Conservation (phyloP, 2,113 vertebrate species). For the Cairina moschata region DNA sequence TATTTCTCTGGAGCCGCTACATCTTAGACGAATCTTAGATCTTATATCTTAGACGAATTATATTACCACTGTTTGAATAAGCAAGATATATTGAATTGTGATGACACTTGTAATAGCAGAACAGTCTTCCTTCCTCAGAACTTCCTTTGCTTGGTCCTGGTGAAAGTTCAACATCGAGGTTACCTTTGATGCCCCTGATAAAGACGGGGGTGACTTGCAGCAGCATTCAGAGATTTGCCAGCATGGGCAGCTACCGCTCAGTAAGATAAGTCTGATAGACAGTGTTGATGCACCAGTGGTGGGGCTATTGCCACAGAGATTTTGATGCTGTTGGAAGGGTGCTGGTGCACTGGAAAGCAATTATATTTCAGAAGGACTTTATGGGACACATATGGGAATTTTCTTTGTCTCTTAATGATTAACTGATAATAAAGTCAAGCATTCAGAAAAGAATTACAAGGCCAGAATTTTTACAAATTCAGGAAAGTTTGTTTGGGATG, state of each 20-base stretch:
- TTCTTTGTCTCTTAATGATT: not conserved
- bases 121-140: not conserved
- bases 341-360: not conserved
- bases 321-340: not conserved
- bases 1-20: not conserved
- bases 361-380: not conserved
- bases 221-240: not conserved
- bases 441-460: not conserved
- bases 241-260: not conserved
- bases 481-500: not conserved
- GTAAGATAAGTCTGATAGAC: not conserved
- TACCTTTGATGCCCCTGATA: not conserved
- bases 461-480: not conserved
- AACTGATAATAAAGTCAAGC: not conserved
- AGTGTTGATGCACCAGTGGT: not conserved
- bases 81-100: not conserved
- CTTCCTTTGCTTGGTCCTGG: accelerated
- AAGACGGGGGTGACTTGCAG: not conserved
- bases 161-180: not conserved
- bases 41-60: not conserved
- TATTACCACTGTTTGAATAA: not conserved
- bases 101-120: not conserved
- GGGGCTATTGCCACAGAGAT: not conserved
- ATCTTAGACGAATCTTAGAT: no score
- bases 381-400: not conserved